A percentile compares a stretch with the other conserved stretches of the same genome.
These are phyloP conservation scores for Cryptus viduatorius DNA, from an alignment of 2,888 invertebrate genomes.

Conservation along the genomic window DNA sequence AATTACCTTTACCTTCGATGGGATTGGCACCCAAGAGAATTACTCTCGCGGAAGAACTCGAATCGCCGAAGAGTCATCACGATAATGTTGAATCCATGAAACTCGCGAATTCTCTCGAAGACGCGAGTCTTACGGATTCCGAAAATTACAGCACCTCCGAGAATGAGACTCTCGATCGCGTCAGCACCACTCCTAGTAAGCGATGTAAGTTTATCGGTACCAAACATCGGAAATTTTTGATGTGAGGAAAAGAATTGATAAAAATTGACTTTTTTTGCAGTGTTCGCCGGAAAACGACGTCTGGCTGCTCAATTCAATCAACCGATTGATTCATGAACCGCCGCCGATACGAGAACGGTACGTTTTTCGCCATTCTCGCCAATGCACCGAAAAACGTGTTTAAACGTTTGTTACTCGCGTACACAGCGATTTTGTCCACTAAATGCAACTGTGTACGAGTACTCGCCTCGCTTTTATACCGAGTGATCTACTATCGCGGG, in stretches of 20 bases:
- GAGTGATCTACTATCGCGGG: conserved; percentile 69
- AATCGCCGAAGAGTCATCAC: conserved; percentile 44
- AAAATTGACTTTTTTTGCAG: conserved; percentile 73
- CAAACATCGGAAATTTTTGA: too few relatives aligned
- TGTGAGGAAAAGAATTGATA: too few relatives aligned
- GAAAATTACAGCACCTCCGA: conserved; percentile 72
- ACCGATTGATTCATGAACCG: conserved; percentile 77
- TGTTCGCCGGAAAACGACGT: conserved; percentile 84
- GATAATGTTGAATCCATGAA: conserved; percentile 52
- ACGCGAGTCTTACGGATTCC: conserved; percentile 70
- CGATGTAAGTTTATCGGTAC: conserved; percentile 72
- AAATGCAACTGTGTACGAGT: conserved; percentile 41
- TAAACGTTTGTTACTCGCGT: conserved; percentile 42
- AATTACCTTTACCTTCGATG: conserved; percentile 82
- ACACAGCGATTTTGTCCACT: conserved; percentile 45
- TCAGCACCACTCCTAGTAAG: conserved; percentile 78
- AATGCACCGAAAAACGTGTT: conserved; percentile 8
- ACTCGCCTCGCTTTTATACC: conserved; percentile 70
- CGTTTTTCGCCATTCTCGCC: conserved; percentile 17
- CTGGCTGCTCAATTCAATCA: conserved; percentile 85
- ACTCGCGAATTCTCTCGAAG: conserved; percentile 71
- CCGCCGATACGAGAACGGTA: conserved; percentile 2
- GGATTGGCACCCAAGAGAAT: conserved; percentile 79
- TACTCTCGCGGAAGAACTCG: conserved; percentile 47
- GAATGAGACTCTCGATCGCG: conserved; percentile 72